A percentile compares a stretch with the other conserved stretches of the same genome.
These are phyloP conservation scores for Paratilapia polleni DNA, from an alignment of 2,113 vertebrate species.

Conservation along the genomic window DNA sequence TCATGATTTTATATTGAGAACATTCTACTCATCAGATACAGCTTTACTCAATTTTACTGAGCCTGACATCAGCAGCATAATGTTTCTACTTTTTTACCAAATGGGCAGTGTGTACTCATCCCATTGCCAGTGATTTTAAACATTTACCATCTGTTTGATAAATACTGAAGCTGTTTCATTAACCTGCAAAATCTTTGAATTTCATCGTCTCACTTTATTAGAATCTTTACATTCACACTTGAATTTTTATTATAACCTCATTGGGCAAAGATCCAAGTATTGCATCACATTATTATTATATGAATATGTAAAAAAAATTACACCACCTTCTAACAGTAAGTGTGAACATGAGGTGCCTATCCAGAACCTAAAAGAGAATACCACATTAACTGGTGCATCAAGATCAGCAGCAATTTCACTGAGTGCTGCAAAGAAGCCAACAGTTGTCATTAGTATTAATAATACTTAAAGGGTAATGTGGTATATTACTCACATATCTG, in stretches of 20 bases:
- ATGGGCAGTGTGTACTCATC: conserved; percentile 65
- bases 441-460: too few species aligned
- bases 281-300: not conserved
- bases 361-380: too few species aligned
- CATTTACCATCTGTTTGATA: not conserved
- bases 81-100: conserved; percentile 60
- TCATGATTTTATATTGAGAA: conserved; percentile 52
- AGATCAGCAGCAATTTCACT: too few species aligned
- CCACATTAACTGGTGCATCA: too few species aligned
- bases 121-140: not conserved
- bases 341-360: too few species aligned
- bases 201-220: not conserved
- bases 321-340: too few species aligned
- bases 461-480: too few species aligned
- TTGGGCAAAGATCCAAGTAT: not conserved
- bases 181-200: not conserved
- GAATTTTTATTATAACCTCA: not conserved
- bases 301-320: too few species aligned
- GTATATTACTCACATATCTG: not conserved
- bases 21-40: conserved; percentile 31
- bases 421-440: too few species aligned
- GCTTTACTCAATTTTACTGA: conserved; percentile 36
- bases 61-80: conserved; percentile 33
- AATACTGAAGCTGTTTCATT: not conserved
- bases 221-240: not conserved